Evolutionary conservation across 2,888 invertebrate species (phyloP).

Genomic region (Limenitis camilla): DNA sequence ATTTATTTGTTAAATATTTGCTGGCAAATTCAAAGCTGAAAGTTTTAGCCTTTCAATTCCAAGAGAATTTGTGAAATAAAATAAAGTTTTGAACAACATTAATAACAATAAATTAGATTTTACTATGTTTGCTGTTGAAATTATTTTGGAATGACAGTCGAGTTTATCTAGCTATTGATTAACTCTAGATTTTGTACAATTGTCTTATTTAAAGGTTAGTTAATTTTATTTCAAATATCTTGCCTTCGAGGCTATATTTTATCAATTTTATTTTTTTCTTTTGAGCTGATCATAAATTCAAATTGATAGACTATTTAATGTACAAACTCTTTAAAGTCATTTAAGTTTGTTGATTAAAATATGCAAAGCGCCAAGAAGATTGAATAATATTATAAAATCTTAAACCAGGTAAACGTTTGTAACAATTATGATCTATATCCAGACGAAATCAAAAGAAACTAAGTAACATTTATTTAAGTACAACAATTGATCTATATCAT

Average conservation of each 20-base stretch:
- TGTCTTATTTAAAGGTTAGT: no score
- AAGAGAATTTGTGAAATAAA: constrained; percentile 22
- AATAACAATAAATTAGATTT: constrained; percentile 24
- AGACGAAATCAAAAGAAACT: no score
- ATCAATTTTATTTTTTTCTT: constrained; percentile 9
- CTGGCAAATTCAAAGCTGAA: constrained; percentile 18
- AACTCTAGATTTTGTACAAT: background rate
- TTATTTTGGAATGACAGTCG: constrained; percentile 12
- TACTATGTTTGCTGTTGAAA: constrained; percentile 13
- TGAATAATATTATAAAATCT: constrained; percentile 17
- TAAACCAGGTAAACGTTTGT: no score
- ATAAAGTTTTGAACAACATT: constrained; percentile 22
- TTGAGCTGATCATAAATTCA: constrained; percentile 14
- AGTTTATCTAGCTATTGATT: constrained; percentile 4
- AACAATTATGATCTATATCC: no score
- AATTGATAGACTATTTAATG: constrained; percentile 15
- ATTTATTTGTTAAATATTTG: constrained; percentile 24
- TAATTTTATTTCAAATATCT: no score
- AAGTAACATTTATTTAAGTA: no score
- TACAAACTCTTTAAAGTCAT: constrained; percentile 20
- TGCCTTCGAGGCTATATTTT: no score
- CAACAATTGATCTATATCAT: no score
- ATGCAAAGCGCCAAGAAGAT: constrained; percentile 22
- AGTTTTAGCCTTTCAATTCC: constrained; percentile 19
- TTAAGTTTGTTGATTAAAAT: constrained; percentile 20